These are phyloP conservation scores for Theocolax elegans DNA, from an alignment of 1,140 invertebrate genomes.

Conservation along the genomic window DNA sequence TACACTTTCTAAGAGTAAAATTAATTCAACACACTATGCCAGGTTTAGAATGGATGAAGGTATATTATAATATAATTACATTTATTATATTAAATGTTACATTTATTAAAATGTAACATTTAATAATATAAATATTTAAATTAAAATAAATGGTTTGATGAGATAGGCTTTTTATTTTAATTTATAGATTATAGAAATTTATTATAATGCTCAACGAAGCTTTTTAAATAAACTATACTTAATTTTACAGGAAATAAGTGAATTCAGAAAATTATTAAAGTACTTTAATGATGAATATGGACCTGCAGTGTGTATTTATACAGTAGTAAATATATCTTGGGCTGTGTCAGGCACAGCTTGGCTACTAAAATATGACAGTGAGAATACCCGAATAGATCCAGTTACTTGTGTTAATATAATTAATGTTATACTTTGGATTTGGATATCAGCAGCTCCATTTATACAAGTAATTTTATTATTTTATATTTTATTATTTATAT, in stretches of 20 bases:
- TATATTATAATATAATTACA: conserved; percentile 48
- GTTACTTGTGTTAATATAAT: conserved; percentile 72
- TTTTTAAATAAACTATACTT: no score
- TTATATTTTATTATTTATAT: conserved; percentile 4
- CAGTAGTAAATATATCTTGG: conserved; percentile 79
- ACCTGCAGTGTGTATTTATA: conserved; percentile 79
- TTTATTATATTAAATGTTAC: not conserved
- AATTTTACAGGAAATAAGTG: conserved; percentile 74
- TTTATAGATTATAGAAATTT: no score
- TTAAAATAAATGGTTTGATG: no score
- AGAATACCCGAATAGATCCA: conserved; percentile 68
- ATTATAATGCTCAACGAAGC: no score
- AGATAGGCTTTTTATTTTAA: no score
- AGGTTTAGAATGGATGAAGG: conserved; percentile 81
- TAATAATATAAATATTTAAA: no score
- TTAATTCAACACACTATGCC: conserved; percentile 77
- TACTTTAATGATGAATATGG: conserved; percentile 80
- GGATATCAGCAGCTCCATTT: conserved; percentile 76
- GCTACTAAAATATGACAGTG: conserved; percentile 72
- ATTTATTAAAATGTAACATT: no score
- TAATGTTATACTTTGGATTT: conserved; percentile 76
- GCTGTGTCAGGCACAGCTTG: conserved; percentile 75
- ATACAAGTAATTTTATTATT: conserved; percentile 69
- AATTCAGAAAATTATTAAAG: conserved; percentile 79
- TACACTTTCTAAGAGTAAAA: conserved; percentile 77